These are phyloP conservation scores for Calliopum simillimum DNA, from an alignment of 2,888 invertebrate species.

Conservation along the genomic window DNA sequence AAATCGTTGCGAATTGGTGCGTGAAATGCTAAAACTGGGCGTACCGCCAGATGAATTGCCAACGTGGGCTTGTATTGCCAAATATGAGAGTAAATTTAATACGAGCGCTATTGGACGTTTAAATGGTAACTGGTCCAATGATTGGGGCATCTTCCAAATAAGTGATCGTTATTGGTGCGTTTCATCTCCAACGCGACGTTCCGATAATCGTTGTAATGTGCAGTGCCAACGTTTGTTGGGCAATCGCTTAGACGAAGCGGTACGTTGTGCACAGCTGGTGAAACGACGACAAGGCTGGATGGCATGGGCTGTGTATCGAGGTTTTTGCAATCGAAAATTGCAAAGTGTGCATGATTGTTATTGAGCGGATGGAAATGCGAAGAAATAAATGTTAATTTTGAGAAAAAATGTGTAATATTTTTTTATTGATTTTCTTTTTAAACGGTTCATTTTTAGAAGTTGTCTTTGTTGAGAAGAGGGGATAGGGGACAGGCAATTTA, in stretches of 20 bases:
- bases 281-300: constrained; percentile 52
- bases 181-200: constrained; percentile 43
- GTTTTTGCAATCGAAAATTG: constrained; percentile 42
- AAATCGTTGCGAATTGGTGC: constrained; percentile 54
- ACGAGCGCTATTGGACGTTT: constrained; percentile 64
- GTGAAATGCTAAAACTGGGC: constrained; percentile 50
- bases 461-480: too few relatives aligned
- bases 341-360: constrained; percentile 44
- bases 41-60: constrained; percentile 48
- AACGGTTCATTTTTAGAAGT: too few relatives aligned
- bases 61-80: constrained; percentile 68
- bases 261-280: constrained; percentile 53
- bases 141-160: constrained; percentile 59
- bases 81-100: constrained; percentile 67
- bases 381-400: constrained; percentile 37
- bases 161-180: constrained; percentile 60
- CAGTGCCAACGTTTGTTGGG: constrained; percentile 50
- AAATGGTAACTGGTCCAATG: constrained; percentile 67
- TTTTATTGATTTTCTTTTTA: too few relatives aligned
- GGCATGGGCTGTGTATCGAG: constrained; percentile 55
- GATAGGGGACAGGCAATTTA: too few relatives aligned
- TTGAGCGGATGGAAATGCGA: constrained; percentile 36
- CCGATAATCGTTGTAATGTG: constrained; percentile 53
- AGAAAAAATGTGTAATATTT: not conserved
- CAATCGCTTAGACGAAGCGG: constrained; percentile 47